Evolutionary conservation across 2,888 invertebrate genomes (phyloP), one percentile per base, ranked within the genome.

Genomic region (Orthonychiurus folsomi): DNA sequence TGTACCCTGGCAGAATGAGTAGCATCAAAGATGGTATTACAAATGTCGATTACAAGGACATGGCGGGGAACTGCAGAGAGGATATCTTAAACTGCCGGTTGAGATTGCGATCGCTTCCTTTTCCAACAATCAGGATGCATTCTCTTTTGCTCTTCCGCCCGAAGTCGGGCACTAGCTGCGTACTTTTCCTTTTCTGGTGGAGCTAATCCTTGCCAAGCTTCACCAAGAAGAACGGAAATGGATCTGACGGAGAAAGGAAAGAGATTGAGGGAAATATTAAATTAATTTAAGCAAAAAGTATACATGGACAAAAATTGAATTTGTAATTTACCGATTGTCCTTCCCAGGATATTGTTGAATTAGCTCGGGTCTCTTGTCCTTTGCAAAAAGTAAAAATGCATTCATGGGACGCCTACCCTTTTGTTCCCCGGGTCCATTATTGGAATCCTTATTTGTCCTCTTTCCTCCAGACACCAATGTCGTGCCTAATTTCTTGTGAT

Each of bases 121-220:
- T 81, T 81, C 81, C 81, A 80, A 71, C 80, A 81, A 71, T 80
- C 80, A 2, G 80, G 80, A 69, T 79, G 76, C 25, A 77, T 74
- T 64, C 77, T 75, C 64, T 79, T 79, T 69, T 79, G 79, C 68
- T 78, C 77, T 50, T 79, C 79, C 1, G 81, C 80, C 65, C 79
- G 73, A 28, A 73, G 73, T 63, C 75, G 74, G 18, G 81, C 80
- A 66, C 77, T 77, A 37, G 76, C 74, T 48, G 77, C 75, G 71
- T 77, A 80, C 1, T 70, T 69, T 61, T 76, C 76, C 24, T 77
- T 74, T 60, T 79, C 77, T 37, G 74, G 75, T 12, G 73, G 73
- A 2, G 75, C 75, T 69, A 81, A 73, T 28, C 74, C 73, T 60
- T 79, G 77, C 81, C 81, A 81, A 59, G 76, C 77, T 60, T 79